Base-by-base conservation (phyloP, 1,140 invertebrate species). In the Drosophila ironensis region DNA sequence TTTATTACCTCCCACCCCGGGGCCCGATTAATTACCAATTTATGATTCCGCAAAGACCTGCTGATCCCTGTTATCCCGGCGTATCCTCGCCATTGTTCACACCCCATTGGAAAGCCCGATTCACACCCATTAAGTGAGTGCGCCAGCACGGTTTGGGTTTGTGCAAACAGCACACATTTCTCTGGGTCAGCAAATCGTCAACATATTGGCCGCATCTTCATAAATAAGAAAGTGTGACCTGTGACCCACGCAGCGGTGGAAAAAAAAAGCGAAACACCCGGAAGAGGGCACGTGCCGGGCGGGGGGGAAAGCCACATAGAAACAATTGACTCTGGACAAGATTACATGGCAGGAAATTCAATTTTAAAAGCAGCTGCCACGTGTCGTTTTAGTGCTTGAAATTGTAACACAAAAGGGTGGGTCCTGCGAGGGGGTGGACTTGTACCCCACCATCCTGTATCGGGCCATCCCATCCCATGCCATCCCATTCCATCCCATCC, bases 301-400 rank as follows among this genome's bases (percentile, higher is more conserved):
- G 27, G 52, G 14, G 11, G 30, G 19, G n/a, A 20, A 27, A 24
- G 11, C 37, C 44, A 38, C 47, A 46, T 11, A 82, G 57, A 88
- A 88, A 87, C 87, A 88, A 88, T 88, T 88, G 87, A 88, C 71
- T 80, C 81, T 70, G 66, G 69, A 87, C 84, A 87, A 75, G 87
- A 88, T 88, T 88, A 88, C 87, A 88, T 73, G 87, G 37, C 82
- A 80, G 87, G 87, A 89, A 89, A 89, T 89, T 89, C 87, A 89
- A 88, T 89, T 89, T 88, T 89, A 89, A 89, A 89, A 88, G 87
- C 87, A 89, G 87, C 87, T 89, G 87, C 87, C 87, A 89, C 87
- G 87, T 89, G 87, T 88, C 87, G 50, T 73, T 88, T 78, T 88
- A 88, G 87, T 87, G 87, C 87, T 88, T 84, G 71, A 88, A 86